These are phyloP conservation scores for Nomada ruficornis DNA, from an alignment of 2,888 invertebrate genomes.

Conservation along the genomic window DNA sequence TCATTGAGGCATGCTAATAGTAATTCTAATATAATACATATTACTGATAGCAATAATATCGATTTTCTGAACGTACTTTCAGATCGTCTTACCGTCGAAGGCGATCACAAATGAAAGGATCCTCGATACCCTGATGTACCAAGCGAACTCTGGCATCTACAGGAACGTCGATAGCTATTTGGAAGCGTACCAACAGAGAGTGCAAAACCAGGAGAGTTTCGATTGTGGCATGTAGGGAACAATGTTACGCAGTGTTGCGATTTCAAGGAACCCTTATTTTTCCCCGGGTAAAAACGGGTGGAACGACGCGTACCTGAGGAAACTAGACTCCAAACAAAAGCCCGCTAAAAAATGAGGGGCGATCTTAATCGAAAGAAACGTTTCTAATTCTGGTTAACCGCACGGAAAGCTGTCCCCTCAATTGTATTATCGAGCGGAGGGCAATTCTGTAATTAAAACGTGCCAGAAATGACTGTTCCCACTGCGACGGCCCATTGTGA, in stretches of 20 bases:
- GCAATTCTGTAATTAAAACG: slow-evolving; percentile 42
- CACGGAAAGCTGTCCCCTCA: slow-evolving; percentile 12
- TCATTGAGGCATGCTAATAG: not conserved
- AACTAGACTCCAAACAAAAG: not conserved
- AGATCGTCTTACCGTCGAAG: slow-evolving; percentile 95
- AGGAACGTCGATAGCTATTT: slow-evolving; percentile 94
- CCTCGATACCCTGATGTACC: slow-evolving; percentile 96
- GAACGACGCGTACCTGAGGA: slow-evolving; percentile 49
- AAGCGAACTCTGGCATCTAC: slow-evolving; percentile 97
- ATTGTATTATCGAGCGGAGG: not conserved
- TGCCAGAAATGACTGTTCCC: slow-evolving; percentile 33
- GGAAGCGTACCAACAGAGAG: slow-evolving; percentile 93
- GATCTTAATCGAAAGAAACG: not conserved
- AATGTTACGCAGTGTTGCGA: not conserved
- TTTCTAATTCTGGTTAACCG: slow-evolving; percentile 2
- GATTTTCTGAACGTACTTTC: slow-evolving; percentile 60
- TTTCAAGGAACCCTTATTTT: not conserved
- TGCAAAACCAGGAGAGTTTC: slow-evolving; percentile 95
- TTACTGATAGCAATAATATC: not conserved
- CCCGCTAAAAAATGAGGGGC: not conserved
- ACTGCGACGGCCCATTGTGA: too few relatives aligned
- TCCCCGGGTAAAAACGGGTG: not conserved
- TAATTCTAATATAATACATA: not conserved
- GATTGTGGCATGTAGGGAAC: slow-evolving; percentile 88
- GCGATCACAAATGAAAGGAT: slow-evolving; percentile 96